Percentiles rank a stretch among this genome's conserved stretches.
Conservation (phyloP, 2,797 vertebrate genomes). For the Danio tinwini region DNA sequence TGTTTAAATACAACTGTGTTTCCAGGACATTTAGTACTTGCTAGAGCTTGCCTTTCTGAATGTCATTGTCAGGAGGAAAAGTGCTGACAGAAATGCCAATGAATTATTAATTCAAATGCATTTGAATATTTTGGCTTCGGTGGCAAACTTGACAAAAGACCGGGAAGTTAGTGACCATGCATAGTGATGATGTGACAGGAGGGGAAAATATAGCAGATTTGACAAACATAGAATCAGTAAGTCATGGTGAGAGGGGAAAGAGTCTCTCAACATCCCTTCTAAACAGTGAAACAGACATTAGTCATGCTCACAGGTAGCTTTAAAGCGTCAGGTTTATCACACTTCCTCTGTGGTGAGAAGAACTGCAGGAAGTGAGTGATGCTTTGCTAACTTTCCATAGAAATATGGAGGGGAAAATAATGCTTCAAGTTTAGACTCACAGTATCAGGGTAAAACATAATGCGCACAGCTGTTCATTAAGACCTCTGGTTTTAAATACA, state of each 20-base stretch:
- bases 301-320: slow-evolving; percentile 6
- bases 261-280: slow-evolving; percentile 2
- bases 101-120: slow-evolving; percentile 24
- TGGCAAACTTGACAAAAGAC: background rate
- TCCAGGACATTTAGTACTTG: background rate
- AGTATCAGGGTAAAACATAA: background rate
- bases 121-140: slow-evolving; percentile 13
- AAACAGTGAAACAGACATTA: slow-evolving; percentile 14
- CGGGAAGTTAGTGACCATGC: slow-evolving; percentile 21
- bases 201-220: slow-evolving; percentile 35
- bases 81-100: slow-evolving; percentile 7
- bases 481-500: slow-evolving; percentile 14
- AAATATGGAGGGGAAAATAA: background rate
- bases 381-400: background rate
- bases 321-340: background rate
- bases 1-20: background rate
- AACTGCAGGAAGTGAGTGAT: background rate
- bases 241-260: slow-evolving; percentile 36
- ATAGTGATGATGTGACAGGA: slow-evolving; percentile 49
- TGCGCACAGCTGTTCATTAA: slow-evolving; percentile 20
- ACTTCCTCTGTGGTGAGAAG: background rate
- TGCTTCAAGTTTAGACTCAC: background rate
- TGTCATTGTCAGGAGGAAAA: slow-evolving; percentile 29
- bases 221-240: slow-evolving; percentile 49
- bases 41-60: slow-evolving; percentile 32